phyloP scores from a whole-genome alignment of 2,888 invertebrate genomes.

The Mylabris sibirica region DNA sequence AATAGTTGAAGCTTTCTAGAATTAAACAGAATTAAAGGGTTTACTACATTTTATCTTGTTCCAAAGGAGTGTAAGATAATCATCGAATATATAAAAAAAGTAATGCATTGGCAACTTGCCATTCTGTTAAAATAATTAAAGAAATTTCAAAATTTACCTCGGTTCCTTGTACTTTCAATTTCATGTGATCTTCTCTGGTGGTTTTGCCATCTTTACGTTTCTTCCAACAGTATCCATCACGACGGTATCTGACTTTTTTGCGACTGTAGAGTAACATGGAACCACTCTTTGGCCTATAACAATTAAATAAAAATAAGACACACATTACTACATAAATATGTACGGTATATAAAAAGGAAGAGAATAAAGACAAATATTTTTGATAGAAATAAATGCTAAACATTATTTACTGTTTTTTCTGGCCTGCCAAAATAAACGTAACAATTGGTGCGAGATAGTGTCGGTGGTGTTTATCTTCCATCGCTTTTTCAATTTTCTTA shows the following conservation, averaged over 20 bases:
- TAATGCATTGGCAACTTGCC: not conserved
- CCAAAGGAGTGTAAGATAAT: slow-evolving; percentile 33
- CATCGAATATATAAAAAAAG: slow-evolving; percentile 10
- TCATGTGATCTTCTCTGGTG: slow-evolving; percentile 99
- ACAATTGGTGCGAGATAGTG: slow-evolving; percentile 34
- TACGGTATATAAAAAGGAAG: not conserved
- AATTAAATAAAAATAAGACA: not conserved
- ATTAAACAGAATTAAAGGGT: slow-evolving; percentile 47
- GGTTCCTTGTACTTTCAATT: slow-evolving; percentile 95
- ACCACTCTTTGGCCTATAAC: slow-evolving; percentile 91
- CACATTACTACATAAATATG: no score
- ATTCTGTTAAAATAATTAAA: not conserved
- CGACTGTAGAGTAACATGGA: slow-evolving; percentile 96
- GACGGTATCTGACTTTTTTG: slow-evolving; percentile 93
- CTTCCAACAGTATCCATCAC: slow-evolving; percentile 99
- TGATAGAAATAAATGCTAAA: not conserved
- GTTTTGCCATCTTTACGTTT: slow-evolving; percentile 98
- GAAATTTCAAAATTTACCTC: slow-evolving; percentile 72
- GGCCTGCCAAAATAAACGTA: slow-evolving; percentile 34
- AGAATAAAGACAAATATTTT: slow-evolving; percentile 5
- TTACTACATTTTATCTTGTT: slow-evolving; percentile 41
- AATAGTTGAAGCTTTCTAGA: slow-evolving; percentile 33
- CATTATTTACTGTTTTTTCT: not conserved
- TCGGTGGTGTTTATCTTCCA: slow-evolving; percentile 40
- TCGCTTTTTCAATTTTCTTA: slow-evolving; percentile 43